These are phyloP conservation scores for Anoncus sp. DNA, from an alignment of 2,888 invertebrate genomes.

Conservation along the genomic window DNA sequence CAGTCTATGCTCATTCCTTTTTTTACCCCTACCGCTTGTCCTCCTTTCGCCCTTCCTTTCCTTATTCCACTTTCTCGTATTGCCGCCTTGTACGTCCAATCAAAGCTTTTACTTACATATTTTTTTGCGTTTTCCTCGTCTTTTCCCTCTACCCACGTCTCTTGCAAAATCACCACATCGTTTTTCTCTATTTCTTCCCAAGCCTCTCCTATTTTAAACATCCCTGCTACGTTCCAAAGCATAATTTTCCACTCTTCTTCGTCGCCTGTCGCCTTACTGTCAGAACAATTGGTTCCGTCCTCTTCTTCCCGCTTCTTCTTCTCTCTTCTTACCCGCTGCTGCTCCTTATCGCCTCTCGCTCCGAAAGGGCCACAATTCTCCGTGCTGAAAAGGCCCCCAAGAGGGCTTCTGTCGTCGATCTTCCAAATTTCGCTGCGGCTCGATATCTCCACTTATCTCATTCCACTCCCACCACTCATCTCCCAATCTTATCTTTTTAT, in stretches of 20 bases:
- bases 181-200: slow-evolving; percentile 1
- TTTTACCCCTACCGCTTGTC: no score
- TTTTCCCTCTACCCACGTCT: slow-evolving; percentile 28
- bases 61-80: slow-evolving; percentile 10
- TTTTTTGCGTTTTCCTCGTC: slow-evolving; percentile 4
- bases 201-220: no score
- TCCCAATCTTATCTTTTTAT: no score
- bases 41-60: no score
- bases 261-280: neutral
- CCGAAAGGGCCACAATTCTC: no score
- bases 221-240: slow-evolving; percentile 35
- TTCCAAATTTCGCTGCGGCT: no score
- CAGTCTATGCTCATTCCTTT: neutral
- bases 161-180: no score
- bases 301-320: neutral
- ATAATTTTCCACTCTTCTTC: slow-evolving; percentile 9
- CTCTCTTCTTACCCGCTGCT: neutral
- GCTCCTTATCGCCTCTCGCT: no score
- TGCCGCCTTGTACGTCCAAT: slow-evolving; percentile 1
- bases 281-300: neutral
- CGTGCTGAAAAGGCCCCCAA: no score
- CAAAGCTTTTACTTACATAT: neutral
- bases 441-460: no score
- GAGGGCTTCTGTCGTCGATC: no score
- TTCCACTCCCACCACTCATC: no score